phyloP scores from a whole-genome alignment of 1,140 invertebrate species.

The Danaus plexippus region DNA sequence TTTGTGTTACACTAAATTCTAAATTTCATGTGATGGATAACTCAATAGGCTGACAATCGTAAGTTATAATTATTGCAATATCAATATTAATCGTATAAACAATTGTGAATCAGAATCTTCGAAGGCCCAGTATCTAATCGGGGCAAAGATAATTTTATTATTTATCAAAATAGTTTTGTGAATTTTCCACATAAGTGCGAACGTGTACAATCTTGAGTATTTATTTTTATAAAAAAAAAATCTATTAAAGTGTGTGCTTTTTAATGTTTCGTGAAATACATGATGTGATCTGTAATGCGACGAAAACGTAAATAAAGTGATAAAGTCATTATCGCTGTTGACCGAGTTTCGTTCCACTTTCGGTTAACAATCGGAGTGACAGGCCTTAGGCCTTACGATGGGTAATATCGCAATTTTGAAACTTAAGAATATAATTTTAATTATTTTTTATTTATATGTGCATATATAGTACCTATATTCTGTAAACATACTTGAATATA shows the following conservation, averaged over 20 bases:
- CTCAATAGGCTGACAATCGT: too few species aligned
- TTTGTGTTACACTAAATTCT: too few species aligned
- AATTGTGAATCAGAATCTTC: conserved; percentile 34
- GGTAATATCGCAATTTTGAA: conserved; percentile 20
- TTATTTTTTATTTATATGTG: too few species aligned
- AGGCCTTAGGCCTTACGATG: conserved; percentile 41
- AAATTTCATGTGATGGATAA: too few species aligned
- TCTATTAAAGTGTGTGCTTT: background rate
- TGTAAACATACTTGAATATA: too few species aligned
- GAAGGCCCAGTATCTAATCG: conserved; percentile 59
- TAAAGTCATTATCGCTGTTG: conserved; percentile 56
- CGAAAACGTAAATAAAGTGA: conserved; percentile 55
- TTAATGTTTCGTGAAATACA: background rate
- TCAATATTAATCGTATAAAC: too few species aligned
- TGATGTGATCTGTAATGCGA: conserved; percentile 41
- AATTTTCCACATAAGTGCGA: conserved; percentile 33
- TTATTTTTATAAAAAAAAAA: conserved; percentile 10
- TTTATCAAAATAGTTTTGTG: conserved; percentile 52
- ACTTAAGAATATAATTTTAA: too few species aligned
- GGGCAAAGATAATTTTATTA: conserved; percentile 45
- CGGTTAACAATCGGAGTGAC: conserved; percentile 43
- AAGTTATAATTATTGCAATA: too few species aligned
- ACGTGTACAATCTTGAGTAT: conserved; percentile 18
- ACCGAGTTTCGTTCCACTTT: conserved; percentile 49
- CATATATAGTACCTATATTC: too few species aligned